phyloP scores from a whole-genome alignment of 2,888 invertebrate genomes.

The Drosophila monieri region DNA sequence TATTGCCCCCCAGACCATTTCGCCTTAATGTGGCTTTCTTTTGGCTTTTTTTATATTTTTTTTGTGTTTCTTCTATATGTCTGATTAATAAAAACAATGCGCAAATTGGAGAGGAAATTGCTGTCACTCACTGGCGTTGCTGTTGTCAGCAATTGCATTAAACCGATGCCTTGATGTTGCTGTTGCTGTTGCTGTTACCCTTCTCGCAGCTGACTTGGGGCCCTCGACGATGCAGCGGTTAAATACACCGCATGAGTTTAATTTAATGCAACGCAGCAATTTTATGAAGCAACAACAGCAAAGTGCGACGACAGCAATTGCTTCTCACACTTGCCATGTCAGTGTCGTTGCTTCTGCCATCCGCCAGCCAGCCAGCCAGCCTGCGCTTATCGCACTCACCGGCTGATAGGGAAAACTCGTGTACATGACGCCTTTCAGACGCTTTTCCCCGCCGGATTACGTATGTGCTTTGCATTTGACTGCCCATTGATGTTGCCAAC shows the following conservation, averaged over 20 bases:
- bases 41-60: slow-evolving; percentile 14
- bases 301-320: slow-evolving; percentile 61
- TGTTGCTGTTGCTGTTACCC: slow-evolving; percentile 27
- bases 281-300: slow-evolving; percentile 58
- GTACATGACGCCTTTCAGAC: slow-evolving; percentile 29
- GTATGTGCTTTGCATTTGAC: slow-evolving; percentile 44
- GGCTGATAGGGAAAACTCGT: slow-evolving; percentile 37
- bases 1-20: slow-evolving; percentile 33
- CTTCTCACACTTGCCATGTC: slow-evolving; percentile 44
- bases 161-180: slow-evolving; percentile 42
- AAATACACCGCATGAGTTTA: slow-evolving; percentile 76
- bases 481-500: slow-evolving; percentile 46
- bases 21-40: slow-evolving; percentile 36
- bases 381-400: slow-evolving; percentile 61
- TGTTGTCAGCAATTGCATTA: slow-evolving; percentile 63
- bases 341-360: slow-evolving; percentile 22
- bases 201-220: slow-evolving; percentile 17
- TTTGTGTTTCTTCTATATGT: slow-evolving; percentile 20
- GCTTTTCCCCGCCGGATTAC: slow-evolving; percentile 32
- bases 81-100: slow-evolving; percentile 71
- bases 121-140: slow-evolving; percentile 66
- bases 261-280: slow-evolving; percentile 77
- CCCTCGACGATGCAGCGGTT: slow-evolving; percentile 55
- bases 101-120: slow-evolving; percentile 74
- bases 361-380: background rate